These are phyloP conservation scores for Thryonomys swinderianus DNA, from an alignment of 2,113 vertebrate species.

Conservation along the genomic window DNA sequence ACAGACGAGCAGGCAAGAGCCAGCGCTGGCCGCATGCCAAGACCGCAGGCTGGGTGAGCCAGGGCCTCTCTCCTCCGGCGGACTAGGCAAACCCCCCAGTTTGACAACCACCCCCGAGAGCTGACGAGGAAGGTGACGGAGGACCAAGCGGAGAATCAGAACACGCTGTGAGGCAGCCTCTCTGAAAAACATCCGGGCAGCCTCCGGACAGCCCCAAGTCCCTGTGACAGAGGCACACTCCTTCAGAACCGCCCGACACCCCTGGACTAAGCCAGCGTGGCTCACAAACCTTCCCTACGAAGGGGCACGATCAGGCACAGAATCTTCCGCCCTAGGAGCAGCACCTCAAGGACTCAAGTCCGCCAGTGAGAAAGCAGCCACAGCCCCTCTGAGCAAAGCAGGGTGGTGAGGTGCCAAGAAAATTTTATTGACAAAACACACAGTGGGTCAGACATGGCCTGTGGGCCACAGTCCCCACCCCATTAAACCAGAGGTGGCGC, in stretches of 20 bases:
- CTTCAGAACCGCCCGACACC: no score
- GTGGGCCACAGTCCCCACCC: neutral
- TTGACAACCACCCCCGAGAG: neutral
- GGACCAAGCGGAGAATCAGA: neutral
- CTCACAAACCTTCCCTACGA: neutral
- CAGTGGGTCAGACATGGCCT: neutral
- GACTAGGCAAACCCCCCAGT: neutral
- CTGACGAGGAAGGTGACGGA: neutral
- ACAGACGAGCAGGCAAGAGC: neutral
- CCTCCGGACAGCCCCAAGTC: neutral
- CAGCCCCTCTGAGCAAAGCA: neutral
- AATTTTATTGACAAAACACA: neutral
- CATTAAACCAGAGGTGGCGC: neutral
- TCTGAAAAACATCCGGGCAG: neutral
- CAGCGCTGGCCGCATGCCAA: fast-evolving
- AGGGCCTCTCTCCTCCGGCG: neutral
- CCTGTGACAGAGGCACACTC: neutral
- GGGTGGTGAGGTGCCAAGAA: neutral
- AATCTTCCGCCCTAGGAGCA: neutral
- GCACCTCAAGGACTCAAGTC: neutral
- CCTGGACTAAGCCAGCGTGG: neutral
- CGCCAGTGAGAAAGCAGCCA: neutral
- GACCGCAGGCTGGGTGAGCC: fast-evolving
- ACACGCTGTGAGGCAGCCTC: neutral
- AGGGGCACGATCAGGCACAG: neutral